Conservation (phyloP, 35 echinoderm and acorn worm species). For the Apostichopus californicus region DNA sequence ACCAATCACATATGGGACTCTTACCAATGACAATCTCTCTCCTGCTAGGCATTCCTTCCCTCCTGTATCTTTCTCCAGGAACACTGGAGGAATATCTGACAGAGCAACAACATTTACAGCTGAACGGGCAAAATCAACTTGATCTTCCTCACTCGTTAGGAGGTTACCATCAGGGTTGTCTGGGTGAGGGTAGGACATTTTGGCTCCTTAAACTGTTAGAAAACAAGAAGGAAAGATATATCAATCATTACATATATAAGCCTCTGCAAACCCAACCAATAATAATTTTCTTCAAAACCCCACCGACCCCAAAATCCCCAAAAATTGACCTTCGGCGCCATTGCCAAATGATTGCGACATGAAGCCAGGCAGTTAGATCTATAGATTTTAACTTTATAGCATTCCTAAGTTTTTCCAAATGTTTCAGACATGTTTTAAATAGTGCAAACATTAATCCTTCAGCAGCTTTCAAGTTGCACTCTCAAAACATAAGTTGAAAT, state of each 20-base stretch:
- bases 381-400: no score
- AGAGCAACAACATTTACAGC: conserved; percentile 30
- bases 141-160: conserved; percentile 8
- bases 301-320: no score
- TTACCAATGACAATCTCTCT: conserved; percentile 39
- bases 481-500: no score
- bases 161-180: conserved; percentile 33
- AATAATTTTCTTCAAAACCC: no score
- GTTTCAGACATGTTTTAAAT: no score
- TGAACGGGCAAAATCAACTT: conserved; percentile 45
- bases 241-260: neutral
- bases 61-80: neutral
- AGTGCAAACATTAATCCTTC: no score
- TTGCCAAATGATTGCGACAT: no score
- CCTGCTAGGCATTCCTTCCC: conserved; percentile 23
- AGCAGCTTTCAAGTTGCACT: no score
- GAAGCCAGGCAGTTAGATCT: no score
- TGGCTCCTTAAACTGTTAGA: neutral
- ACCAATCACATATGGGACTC: neutral
- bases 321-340: no score
- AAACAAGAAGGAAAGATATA: neutral
- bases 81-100: conserved; percentile 27
- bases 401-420: no score
- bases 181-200: conserved; percentile 9
- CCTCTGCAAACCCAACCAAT: no score